Conservation (phyloP, 2,113 vertebrate species). For the Marmota monax region DNA sequence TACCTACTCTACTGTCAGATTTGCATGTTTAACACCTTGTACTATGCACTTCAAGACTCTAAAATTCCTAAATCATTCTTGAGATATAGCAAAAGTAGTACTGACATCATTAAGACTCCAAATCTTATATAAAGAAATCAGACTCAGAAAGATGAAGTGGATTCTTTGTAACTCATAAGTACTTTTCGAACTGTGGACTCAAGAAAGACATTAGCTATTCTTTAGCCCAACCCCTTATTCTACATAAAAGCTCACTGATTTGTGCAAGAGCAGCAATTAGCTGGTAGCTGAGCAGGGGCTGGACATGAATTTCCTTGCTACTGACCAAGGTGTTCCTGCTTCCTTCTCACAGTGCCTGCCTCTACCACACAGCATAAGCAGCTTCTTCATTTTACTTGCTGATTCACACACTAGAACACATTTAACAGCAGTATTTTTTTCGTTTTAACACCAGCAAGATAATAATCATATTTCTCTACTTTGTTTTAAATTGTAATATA, state of each 20-base stretch:
- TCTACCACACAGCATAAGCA: not conserved
- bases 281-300: not conserved
- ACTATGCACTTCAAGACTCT: not conserved
- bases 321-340: not conserved
- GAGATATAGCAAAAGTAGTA: not conserved
- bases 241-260: not conserved
- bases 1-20: not conserved
- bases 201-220: constrained; percentile 21
- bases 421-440: not conserved
- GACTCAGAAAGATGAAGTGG: not conserved
- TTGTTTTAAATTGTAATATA: constrained; percentile 23
- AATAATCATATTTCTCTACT: not conserved
- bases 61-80: constrained; percentile 7
- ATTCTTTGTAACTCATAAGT: constrained; percentile 5
- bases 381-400: not conserved
- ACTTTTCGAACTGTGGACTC: not conserved
- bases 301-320: not conserved
- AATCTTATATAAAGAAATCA: not conserved
- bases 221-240: not conserved
- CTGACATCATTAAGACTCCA: not conserved
- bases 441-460: not conserved
- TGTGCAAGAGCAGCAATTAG: not conserved
- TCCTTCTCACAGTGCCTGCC: not conserved
- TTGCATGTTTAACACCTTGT: not conserved
- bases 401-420: not conserved